A percentile compares a stretch with the other conserved stretches of the same genome.
phyloP scores from a whole-genome alignment of 2,113 vertebrate genomes.

The Nyctereutes procyonoides region DNA sequence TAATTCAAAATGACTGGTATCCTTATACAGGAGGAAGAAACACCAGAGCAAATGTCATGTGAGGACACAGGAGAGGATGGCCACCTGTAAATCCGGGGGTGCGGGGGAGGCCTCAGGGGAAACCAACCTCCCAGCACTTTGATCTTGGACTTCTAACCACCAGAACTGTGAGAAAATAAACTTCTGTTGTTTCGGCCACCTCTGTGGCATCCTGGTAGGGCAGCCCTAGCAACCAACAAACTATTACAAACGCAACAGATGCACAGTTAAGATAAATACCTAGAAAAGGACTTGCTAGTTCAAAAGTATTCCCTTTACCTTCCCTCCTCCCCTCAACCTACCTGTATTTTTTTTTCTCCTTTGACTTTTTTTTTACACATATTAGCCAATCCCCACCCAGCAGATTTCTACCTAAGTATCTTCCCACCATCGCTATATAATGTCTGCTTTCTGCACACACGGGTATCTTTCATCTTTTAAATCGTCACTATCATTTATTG shows the following conservation, averaged over 20 bases:
- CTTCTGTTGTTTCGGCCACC: neutral
- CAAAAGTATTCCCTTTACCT: neutral
- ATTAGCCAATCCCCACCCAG: neutral
- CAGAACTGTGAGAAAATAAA: neutral
- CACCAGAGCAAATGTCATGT: neutral
- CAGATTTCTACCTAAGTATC: neutral
- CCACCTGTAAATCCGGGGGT: neutral
- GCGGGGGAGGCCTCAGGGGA: neutral
- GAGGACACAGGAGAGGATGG: neutral
- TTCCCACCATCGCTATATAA: neutral
- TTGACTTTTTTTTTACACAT: neutral
- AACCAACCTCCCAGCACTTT: neutral
- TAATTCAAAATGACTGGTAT: neutral
- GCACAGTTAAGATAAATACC: neutral
- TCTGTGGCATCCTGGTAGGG: neutral
- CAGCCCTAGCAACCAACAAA: neutral
- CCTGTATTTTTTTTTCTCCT: neutral
- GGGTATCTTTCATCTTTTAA: constrained; percentile 20
- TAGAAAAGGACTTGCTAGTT: neutral
- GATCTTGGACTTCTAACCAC: neutral
- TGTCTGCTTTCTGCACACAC: neutral
- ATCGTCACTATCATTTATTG: neutral
- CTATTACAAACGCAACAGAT: neutral
- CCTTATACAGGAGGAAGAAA: neutral
- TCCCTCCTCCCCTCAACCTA: neutral